Base-by-base conservation (phyloP, 2,888 invertebrate species). In the Phengaris arion region DNA sequence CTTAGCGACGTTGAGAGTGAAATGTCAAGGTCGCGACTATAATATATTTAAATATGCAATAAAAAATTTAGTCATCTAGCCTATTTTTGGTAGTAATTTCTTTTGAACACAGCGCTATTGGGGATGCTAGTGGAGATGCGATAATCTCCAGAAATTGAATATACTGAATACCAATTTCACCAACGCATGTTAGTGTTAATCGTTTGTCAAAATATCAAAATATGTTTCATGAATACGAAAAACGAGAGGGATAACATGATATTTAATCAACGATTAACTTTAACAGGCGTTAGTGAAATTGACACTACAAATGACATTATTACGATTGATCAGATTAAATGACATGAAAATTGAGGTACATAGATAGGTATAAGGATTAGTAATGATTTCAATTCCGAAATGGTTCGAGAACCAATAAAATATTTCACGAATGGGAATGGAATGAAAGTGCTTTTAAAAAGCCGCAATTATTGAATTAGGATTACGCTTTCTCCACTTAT, bases 361-460 rank as follows among this genome's bases (percentile, higher is more conserved):
- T 45, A 35, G 35, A 22, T 4, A 35, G 35, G 35, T 64, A 6
- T 35, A 35, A 64, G 35, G 64, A 64, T 59, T 59, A 22, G 68
- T 75, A 75, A 68, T 74, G 55, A 75, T 75, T 12, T 12, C 35
- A 45, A 35, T 64, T 64, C 12, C 45, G 12, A 35, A 45, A 64
- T 12, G 75, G 75, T 75, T 74, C 68, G 59, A 74, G 77, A 77
- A 76, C 75, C 75, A 76, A 77, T 76, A 74, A 76, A 74, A 74
- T 72, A 72, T 74, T 76, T 75, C 57, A 55, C 74, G 74, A 74
- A 76, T 75, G 76, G 74, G 48, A 75, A 48, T 15, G 4, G 48
- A 48, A 48, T 15, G 69, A 2, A 48, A 48, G 48, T 48, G 69
- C 75, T 69, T 75, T 55, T 72, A 76, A 48, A 46, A 69, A 48